These are phyloP conservation scores for Protula sp. DNA, from an alignment of 2,888 invertebrate genomes.

Conservation along the genomic window DNA sequence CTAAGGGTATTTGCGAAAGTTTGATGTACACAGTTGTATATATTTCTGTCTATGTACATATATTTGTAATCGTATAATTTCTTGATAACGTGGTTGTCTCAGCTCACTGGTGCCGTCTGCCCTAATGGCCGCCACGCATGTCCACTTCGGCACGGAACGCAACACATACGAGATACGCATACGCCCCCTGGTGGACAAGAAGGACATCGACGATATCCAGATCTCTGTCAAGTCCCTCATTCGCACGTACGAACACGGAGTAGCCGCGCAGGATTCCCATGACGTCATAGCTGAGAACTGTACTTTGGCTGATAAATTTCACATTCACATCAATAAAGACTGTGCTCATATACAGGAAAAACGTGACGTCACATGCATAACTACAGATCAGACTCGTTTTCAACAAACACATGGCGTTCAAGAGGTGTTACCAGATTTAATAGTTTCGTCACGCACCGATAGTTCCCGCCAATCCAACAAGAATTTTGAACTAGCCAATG, in stretches of 20 bases:
- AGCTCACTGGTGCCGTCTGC: too few relatives aligned
- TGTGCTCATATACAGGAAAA: neutral
- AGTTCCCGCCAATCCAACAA: neutral
- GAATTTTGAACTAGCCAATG: neutral
- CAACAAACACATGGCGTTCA: too few relatives aligned
- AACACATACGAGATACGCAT: slow-evolving; percentile 12
- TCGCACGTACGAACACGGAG: slow-evolving; percentile 2
- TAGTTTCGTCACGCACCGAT: neutral
- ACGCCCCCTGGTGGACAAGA: slow-evolving; percentile 6
- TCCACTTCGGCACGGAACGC: slow-evolving; percentile 1
- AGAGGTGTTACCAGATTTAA: neutral
- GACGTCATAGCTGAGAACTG: neutral
- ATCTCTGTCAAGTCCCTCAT: slow-evolving; percentile 12
- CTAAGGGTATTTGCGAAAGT: too few relatives aligned
- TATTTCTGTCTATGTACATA: too few relatives aligned
- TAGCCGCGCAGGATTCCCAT: neutral
- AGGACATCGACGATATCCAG: slow-evolving; percentile 8
- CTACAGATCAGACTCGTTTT: neutral
- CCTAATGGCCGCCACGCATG: slow-evolving; percentile 4
- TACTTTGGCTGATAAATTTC: too few relatives aligned
- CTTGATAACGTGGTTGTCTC: too few relatives aligned
- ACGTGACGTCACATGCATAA: neutral
- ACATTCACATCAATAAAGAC: neutral
- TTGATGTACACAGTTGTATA: too few relatives aligned
- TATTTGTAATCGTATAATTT: too few relatives aligned